Conservation (phyloP, 1,140 invertebrate species). For the Neotoxoptera formosana region DNA sequence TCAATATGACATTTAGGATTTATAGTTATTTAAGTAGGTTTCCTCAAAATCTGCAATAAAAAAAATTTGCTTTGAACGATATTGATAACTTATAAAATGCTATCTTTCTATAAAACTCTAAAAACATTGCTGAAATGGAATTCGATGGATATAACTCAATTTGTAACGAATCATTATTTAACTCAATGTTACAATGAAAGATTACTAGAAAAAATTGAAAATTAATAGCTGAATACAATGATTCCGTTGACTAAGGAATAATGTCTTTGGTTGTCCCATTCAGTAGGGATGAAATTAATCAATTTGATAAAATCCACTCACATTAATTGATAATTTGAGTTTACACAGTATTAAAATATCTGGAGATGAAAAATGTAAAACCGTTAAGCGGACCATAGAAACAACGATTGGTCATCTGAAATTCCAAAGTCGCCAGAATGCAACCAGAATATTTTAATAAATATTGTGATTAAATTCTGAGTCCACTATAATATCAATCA, state of each 20-base stretch:
- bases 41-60: neutral
- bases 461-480: too few relatives aligned
- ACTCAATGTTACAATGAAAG: neutral
- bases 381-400: neutral
- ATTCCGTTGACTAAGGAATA: neutral
- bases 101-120: neutral
- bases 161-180: neutral
- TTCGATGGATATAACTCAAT: neutral
- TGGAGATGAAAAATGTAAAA: neutral
- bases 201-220: neutral
- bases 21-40: conserved; percentile 74
- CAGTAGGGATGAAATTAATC: neutral
- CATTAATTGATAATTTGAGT: neutral
- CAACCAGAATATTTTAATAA: neutral
- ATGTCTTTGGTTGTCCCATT: neutral
- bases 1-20: conserved; percentile 82
- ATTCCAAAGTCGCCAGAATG: neutral
- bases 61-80: neutral
- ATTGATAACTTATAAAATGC: neutral
- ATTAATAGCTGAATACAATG: neutral
- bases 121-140: neutral
- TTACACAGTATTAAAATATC: neutral
- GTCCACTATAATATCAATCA: too few relatives aligned
- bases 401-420: neutral
- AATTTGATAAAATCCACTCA: too few relatives aligned